A percentile compares a stretch with the other conserved stretches of the same genome.
phyloP scores from a whole-genome alignment of 2,113 vertebrate genomes.

The Pithys albifrons region DNA sequence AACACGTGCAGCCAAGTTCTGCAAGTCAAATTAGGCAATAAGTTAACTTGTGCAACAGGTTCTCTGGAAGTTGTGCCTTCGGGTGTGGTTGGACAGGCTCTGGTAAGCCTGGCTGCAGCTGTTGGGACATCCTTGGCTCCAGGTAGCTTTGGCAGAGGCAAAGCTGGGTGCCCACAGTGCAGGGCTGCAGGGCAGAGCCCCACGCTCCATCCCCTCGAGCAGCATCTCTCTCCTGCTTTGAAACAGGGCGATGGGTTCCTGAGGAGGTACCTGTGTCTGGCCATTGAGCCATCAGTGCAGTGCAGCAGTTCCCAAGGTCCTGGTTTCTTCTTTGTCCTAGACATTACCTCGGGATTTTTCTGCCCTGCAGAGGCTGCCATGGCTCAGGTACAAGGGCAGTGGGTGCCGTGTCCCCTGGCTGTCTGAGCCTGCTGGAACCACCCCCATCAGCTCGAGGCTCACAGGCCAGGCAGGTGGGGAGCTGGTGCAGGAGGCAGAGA shows the following conservation, averaged over 20 bases:
- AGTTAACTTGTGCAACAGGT: conserved; percentile 35
- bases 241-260: background rate
- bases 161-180: rapidly evolving
- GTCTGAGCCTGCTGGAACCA: background rate
- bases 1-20: background rate
- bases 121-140: background rate
- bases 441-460: background rate
- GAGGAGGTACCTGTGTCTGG: background rate
- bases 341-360: background rate
- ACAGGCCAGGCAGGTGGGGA: background rate
- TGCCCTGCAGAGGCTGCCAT: background rate
- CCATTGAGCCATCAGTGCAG: background rate
- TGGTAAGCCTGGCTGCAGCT: background rate
- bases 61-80: conserved; percentile 26
- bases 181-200: background rate
- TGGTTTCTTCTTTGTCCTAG: background rate
- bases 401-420: background rate
- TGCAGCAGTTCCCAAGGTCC: background rate
- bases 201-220: rapidly evolving
- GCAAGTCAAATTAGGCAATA: conserved; percentile 34
- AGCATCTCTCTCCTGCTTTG: background rate
- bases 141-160: background rate
- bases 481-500: background rate
- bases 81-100: background rate
- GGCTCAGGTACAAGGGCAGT: background rate